Percentiles rank a stretch among this genome's conserved stretches.
Conservation (phyloP, 2,113 vertebrate species). For the Pseudopipra pipra region DNA sequence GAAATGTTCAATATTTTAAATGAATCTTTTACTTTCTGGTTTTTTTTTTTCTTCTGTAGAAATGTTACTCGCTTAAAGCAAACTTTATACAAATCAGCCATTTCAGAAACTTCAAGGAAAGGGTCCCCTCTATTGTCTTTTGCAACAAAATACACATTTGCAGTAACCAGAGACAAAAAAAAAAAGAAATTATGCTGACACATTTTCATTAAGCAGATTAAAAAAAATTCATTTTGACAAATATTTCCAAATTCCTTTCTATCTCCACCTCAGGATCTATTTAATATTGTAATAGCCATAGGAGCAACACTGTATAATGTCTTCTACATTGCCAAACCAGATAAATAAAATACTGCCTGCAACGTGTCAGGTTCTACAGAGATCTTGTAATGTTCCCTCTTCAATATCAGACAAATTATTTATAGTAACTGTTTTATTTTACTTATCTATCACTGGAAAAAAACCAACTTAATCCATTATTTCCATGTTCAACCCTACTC, state of each 20-base stretch:
- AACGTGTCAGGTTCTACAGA: not conserved
- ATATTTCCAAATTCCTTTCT: not conserved
- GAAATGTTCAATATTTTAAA: not conserved
- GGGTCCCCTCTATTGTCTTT: not conserved
- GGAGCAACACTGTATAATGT: not conserved
- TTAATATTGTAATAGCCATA: not conserved
- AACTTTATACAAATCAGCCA: not conserved
- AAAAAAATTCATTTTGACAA: not conserved
- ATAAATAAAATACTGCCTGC: not conserved
- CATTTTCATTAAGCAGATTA: not conserved
- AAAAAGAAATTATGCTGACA: not conserved
- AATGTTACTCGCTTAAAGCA: not conserved
- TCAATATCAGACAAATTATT: not conserved
- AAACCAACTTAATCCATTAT: not conserved
- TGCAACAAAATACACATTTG: not conserved
- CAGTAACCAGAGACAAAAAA: not conserved
- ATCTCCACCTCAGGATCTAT: not conserved
- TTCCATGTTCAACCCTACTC: not conserved
- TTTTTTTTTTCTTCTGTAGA: not conserved
- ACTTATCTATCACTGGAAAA: not conserved
- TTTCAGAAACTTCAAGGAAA: not conserved
- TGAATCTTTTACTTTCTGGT: not conserved
- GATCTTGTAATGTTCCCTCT: not conserved
- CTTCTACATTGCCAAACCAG: not conserved
- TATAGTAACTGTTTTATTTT: not conserved